These are phyloP conservation scores for Sinopyrophorus schimmeli DNA, from an alignment of 2,888 invertebrate genomes.

Conservation along the genomic window DNA sequence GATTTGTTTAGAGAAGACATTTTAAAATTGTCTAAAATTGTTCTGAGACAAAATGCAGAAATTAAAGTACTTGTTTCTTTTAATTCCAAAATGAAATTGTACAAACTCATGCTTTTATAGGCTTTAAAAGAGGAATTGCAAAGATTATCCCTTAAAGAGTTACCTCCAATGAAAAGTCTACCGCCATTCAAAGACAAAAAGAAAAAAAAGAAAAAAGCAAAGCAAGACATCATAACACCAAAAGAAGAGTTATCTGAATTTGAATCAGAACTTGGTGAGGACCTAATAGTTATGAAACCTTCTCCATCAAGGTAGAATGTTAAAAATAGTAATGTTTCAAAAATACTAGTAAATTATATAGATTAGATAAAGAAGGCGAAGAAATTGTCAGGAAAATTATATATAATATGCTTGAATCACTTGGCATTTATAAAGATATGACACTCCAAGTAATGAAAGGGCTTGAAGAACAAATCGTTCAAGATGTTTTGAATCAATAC, in stretches of 20 bases:
- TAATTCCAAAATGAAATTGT: conserved; percentile 1
- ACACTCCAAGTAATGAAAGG: conserved; percentile 34
- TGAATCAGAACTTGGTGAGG: conserved; percentile 32
- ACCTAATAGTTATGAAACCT: too few relatives aligned
- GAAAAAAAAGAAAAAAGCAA: conserved; percentile 32
- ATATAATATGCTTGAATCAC: conserved; percentile 40
- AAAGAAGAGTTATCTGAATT: conserved; percentile 21
- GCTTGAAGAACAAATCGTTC: conserved; percentile 41
- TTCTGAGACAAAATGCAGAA: conserved; percentile 51
- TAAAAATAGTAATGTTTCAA: too few relatives aligned
- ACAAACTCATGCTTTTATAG: conserved; percentile 12
- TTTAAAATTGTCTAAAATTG: conserved; percentile 50
- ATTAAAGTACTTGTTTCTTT: conserved; percentile 41
- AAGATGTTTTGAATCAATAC: conserved; percentile 34
- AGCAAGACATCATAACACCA: too few relatives aligned
- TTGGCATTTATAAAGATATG: conserved; percentile 34
- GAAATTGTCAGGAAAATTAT: conserved; percentile 42
- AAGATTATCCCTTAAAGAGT: conserved; percentile 48
- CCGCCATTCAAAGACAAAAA: conserved; percentile 23
- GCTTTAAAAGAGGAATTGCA: conserved; percentile 43
- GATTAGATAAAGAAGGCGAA: conserved; percentile 38
- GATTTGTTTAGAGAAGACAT: conserved; percentile 51
- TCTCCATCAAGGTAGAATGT: too few relatives aligned
- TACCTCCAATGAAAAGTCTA: conserved; percentile 25
- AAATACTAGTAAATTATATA: too few relatives aligned